A percentile compares a stretch with the other conserved stretches of the same genome.
Conservation (phyloP, 2,888 invertebrate genomes). For the Ariolimax columbianus region DNA sequence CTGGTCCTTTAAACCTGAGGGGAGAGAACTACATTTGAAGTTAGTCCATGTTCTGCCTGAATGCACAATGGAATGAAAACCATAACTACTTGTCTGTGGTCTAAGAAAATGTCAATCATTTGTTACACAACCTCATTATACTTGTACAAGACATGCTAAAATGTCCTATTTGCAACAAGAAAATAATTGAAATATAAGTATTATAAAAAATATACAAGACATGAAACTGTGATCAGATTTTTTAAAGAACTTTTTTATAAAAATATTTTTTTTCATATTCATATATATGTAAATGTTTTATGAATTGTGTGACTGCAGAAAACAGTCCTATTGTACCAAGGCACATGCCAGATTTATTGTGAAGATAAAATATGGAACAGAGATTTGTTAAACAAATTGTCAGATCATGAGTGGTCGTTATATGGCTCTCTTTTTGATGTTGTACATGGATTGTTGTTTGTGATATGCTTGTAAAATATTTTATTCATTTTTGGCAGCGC, state of each 20-base stretch:
- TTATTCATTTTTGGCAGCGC: background rate
- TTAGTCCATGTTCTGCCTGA: conserved; percentile 27
- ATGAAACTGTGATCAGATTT: conserved; percentile 6
- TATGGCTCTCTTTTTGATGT: conserved; percentile 28
- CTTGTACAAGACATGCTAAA: background rate
- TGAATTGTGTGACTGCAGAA: background rate
- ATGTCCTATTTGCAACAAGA: background rate
- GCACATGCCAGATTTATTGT: background rate
- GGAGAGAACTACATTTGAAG: conserved; percentile 29
- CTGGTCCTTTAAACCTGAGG: conserved; percentile 32
- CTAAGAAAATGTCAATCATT: background rate
- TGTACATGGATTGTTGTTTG: conserved; percentile 11
- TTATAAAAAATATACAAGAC: background rate
- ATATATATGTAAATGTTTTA: background rate
- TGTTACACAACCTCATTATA: background rate
- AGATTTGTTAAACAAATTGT: conserved; percentile 13
- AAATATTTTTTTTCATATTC: background rate
- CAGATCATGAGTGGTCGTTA: conserved; percentile 34
- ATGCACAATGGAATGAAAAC: background rate
- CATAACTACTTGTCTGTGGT: background rate
- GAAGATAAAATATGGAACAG: background rate
- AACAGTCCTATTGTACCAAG: background rate
- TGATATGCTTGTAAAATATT: conserved; percentile 24
- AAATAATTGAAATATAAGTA: background rate
- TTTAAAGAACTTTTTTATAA: background rate